Evolutionary conservation across 2,888 invertebrate genomes (phyloP).

Genomic region (Drosophila hawaiiensis): DNA sequence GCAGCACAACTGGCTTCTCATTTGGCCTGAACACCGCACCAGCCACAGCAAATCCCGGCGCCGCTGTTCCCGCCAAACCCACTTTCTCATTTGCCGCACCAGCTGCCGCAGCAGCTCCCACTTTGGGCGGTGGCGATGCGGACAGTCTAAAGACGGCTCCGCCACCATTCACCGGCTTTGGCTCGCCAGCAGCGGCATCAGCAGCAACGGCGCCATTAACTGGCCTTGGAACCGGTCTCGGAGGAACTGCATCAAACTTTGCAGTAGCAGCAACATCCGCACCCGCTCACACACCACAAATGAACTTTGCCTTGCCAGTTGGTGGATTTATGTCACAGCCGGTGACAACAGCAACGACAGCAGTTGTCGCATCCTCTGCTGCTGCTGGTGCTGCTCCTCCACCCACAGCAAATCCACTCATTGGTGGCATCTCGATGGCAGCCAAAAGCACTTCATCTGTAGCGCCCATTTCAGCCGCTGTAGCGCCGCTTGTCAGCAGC

Average conservation of each 20-base stretch:
- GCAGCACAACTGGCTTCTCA: slow-evolving; percentile 49
- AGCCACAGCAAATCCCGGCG: slow-evolving; percentile 23
- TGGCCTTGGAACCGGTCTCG: slow-evolving; percentile 35
- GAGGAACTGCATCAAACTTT: slow-evolving; percentile 9
- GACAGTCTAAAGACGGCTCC: slow-evolving; percentile 54
- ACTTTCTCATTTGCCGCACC: slow-evolving; percentile 58
- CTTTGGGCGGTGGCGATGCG: slow-evolving; percentile 78
- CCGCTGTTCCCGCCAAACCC: slow-evolving; percentile 62
- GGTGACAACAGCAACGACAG: slow-evolving; percentile 23
- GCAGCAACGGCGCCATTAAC: slow-evolving; percentile 29
- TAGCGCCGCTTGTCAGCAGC: slow-evolving; percentile 41
- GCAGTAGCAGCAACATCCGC: slow-evolving; percentile 20
- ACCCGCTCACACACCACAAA: slow-evolving; percentile 10
- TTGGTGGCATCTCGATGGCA: slow-evolving; percentile 49
- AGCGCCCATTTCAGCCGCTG: slow-evolving; percentile 42
- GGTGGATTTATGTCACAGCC: slow-evolving; percentile 63
- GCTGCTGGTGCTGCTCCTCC: slow-evolving; percentile 14
- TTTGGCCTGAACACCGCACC: slow-evolving; percentile 63
- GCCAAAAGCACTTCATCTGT: slow-evolving; percentile 45
- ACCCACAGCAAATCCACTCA: slow-evolving; percentile 37
- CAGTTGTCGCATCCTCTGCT: slow-evolving; percentile 10
- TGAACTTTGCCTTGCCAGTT: slow-evolving; percentile 39
- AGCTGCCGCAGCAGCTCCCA: slow-evolving; percentile 4
- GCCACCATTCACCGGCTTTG: slow-evolving; percentile 66
- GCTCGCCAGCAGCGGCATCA: slow-evolving; percentile 37